Base-by-base conservation (phyloP, 2,797 vertebrate genomes). In the Onychomys arenicola region DNA sequence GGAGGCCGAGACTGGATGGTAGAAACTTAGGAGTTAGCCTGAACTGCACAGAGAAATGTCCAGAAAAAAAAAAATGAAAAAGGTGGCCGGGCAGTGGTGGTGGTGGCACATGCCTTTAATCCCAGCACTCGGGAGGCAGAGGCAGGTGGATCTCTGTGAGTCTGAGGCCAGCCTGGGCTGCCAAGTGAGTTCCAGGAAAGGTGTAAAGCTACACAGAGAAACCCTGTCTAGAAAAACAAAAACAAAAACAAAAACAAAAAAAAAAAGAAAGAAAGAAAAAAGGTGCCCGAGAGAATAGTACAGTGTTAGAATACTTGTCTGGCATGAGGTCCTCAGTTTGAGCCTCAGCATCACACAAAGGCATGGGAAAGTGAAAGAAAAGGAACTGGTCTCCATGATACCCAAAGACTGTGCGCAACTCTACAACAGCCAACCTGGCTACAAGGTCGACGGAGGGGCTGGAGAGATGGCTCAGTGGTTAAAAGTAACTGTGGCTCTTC, bases 271-370 rank as follows among this genome's bases (percentile, higher is more conserved):
- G n/a, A 67, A 76, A 6, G 37, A 32, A 59, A 77, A 83, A 21
- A 7, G 17, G n/a, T 13, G 27, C 19, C 17, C 14, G 0, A 32
- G 46, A 16, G 3, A 37, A 0, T 8, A 59, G 32, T 34, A 29
- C 49, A 77, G 16, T 46, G 46, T 40, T 55, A 34, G 25, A 37
- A 14, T 27, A 3, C 40, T 34, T 43, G 29, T 61, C 80, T 59
- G 52, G 10, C 11, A 25, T n/a, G 32, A 94, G 11, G 49, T 3
- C 52, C 16, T 59, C n/a, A 37, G 23, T 59, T 46, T n/a, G 37
- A 55, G 10, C 4, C 5, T 29, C 7, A 63, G 43, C 10, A 21
- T 29, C 61, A 65, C 17, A n/a, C n/a, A 37, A 12, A 61, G 0
- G 34, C 16, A 12, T 25, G 34, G 25, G 2, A n/a, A 52, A 69